Conservation (phyloP, 1,140 invertebrate species). For the Subanguina moxae region DNA sequence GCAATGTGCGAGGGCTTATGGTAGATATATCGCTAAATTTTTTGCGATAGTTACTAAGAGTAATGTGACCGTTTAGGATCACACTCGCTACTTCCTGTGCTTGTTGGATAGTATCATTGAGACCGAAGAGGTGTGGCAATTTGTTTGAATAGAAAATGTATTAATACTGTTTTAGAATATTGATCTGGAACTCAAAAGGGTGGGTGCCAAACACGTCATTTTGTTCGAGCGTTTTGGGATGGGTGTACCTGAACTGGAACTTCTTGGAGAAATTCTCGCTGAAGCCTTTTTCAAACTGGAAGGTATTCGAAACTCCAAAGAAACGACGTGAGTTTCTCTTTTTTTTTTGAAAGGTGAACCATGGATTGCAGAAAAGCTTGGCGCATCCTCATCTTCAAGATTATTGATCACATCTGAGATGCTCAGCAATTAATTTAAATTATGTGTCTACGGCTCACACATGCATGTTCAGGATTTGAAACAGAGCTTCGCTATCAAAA, state of each 20-base stretch:
- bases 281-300: slow-evolving; percentile 36
- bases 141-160: too few relatives aligned
- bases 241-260: slow-evolving; percentile 23
- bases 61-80: background rate
- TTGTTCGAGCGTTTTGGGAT: slow-evolving; percentile 32
- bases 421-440: too few relatives aligned
- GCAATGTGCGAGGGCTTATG: too few relatives aligned
- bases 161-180: too few relatives aligned
- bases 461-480: slow-evolving; percentile 8
- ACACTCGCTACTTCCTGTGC: background rate
- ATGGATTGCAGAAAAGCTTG: slow-evolving; percentile 25
- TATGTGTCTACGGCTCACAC: background rate
- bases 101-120: background rate
- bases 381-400: slow-evolving; percentile 30
- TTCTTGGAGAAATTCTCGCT: slow-evolving; percentile 32
- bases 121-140: background rate
- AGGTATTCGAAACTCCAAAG: slow-evolving; percentile 20
- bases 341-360: too few relatives aligned
- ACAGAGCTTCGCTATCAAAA: slow-evolving; percentile 31
- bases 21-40: too few relatives aligned
- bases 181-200: slow-evolving; percentile 28
- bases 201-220: slow-evolving; percentile 31
- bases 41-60: too few relatives aligned
- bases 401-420: slow-evolving; percentile 33
- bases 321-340: slow-evolving; percentile 24